phyloP scores from a whole-genome alignment of 35 echinoderm and acorn worm genomes.

The Amphiura filiformis region DNA sequence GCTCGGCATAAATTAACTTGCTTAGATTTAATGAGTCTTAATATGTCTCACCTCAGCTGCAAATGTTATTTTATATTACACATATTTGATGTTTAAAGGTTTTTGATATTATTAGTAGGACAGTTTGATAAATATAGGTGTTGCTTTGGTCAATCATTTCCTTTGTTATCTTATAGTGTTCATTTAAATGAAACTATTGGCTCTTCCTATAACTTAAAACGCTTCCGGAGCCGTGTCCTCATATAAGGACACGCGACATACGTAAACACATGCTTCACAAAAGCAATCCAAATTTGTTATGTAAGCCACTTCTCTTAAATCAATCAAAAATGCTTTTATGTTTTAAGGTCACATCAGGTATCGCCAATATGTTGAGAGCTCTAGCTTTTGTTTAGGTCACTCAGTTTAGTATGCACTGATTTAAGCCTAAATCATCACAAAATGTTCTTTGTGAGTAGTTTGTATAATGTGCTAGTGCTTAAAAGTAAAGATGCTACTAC shows the following conservation, averaged over 20 bases:
- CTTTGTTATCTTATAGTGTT: no score
- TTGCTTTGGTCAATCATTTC: no score
- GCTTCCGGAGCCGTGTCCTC: neutral
- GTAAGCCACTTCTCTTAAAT: neutral
- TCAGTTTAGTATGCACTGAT: neutral
- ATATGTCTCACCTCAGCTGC: no score
- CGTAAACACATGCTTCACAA: neutral
- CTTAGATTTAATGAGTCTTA: no score
- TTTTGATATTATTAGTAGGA: no score
- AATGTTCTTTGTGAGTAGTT: neutral
- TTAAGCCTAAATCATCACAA: neutral
- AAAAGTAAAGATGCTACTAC: neutral
- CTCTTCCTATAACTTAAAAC: slow-evolving; percentile 1
- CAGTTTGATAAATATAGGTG: no score
- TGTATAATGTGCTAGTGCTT: neutral
- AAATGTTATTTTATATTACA: no score
- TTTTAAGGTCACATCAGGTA: neutral
- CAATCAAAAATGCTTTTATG: neutral
- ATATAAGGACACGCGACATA: neutral
- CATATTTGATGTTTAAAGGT: no score
- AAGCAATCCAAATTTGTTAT: neutral
- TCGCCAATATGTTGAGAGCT: neutral
- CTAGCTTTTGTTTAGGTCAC: neutral
- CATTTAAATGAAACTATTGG: neutral
- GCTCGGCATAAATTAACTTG: no score